These are phyloP conservation scores for Cichlasoma orientale DNA, from an alignment of 2,797 vertebrate genomes.

Conservation along the genomic window DNA sequence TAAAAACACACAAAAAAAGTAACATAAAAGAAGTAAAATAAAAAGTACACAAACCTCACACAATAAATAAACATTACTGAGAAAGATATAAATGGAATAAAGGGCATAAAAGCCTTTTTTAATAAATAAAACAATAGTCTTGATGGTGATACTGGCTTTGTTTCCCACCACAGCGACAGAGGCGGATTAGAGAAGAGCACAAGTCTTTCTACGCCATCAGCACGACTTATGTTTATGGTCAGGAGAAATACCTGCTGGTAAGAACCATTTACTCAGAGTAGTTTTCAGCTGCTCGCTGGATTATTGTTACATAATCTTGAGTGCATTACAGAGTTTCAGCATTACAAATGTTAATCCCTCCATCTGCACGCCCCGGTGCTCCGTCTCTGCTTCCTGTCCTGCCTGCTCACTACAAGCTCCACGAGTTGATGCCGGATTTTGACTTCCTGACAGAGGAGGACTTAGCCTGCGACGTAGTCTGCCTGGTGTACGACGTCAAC, in stretches of 20 bases:
- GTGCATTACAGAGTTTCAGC: conserved; percentile 6
- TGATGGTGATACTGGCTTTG: not conserved
- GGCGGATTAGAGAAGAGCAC: conserved; percentile 90
- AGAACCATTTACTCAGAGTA: conserved; percentile 54
- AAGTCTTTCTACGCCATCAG: conserved; percentile 96
- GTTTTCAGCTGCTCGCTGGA: conserved; percentile 5
- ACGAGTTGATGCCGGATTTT: conserved; percentile 89
- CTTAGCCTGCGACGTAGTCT: conserved; percentile 92
- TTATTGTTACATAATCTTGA: conserved; percentile 31
- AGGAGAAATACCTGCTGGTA: conserved; percentile 98
- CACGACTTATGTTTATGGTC: conserved; percentile 95
- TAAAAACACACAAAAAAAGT: not conserved
- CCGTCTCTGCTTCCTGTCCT: not conserved
- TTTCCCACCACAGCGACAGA: conserved; percentile 84
- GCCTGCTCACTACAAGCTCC: conserved; percentile 79
- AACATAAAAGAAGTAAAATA: not conserved
- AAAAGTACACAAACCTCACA: not conserved
- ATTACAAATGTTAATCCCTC: conserved; percentile 12
- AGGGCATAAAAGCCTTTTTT: accelerated
- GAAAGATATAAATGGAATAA: not conserved
- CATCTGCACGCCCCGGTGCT: not conserved
- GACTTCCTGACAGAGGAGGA: conserved; percentile 91
- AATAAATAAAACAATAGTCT: not conserved
- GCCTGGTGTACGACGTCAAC: conserved; percentile 94
- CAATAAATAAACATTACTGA: not conserved